Base-by-base conservation (phyloP, 2,888 invertebrate genomes). In the Drosophila mercatorum region DNA sequence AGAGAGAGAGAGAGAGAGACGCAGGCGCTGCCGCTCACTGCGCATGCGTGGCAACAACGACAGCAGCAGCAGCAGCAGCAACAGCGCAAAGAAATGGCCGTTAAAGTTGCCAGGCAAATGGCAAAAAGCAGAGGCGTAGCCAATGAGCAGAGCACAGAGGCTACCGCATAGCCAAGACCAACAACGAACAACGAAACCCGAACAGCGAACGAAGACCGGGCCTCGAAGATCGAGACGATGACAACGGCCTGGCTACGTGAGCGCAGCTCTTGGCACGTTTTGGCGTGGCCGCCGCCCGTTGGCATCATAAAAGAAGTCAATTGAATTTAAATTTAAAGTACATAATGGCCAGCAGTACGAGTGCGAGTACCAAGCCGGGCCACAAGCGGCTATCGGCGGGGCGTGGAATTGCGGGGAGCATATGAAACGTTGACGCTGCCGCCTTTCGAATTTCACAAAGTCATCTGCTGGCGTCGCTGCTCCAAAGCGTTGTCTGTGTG, bases 301-400 rank as follows among this genome's bases (percentile, higher is more conserved):
- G 87, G 78, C 87, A 86, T 90, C 87, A 87, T 87, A 88, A 87
- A 86, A 84, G 84, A 88, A 89, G 87, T 89, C 87, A 87, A 87
- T 87, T 87, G 87, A 87, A 87, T 87, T 87, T 89, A 84, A 89
- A 89, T 89, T 89, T 89, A 89, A 87, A 87, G 87, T 87, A 87
- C 89, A 89, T 87, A 87, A 86, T 88, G 77, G 77, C 88, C 78
- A 85, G 52, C 75, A 59, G 71, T 75, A 75, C 60, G 65, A 59
- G 71, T 75, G 71, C 60, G 65, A 51, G 34, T 67, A 75, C 75
- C 44, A 52, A 55, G 57, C 58, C 62, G 52, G 10, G 2, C 36
- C 53, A 53, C 1, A 5, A 12, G 22, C 22, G 26, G 38, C 53
- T 38, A 52, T 22, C 52, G 52, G 14, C 2, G 57, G 41, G 53